A percentile compares a stretch with the other conserved stretches of the same genome.
Evolutionary conservation across 1,140 invertebrate genomes (phyloP).

Genomic region (Delia radicum): DNA sequence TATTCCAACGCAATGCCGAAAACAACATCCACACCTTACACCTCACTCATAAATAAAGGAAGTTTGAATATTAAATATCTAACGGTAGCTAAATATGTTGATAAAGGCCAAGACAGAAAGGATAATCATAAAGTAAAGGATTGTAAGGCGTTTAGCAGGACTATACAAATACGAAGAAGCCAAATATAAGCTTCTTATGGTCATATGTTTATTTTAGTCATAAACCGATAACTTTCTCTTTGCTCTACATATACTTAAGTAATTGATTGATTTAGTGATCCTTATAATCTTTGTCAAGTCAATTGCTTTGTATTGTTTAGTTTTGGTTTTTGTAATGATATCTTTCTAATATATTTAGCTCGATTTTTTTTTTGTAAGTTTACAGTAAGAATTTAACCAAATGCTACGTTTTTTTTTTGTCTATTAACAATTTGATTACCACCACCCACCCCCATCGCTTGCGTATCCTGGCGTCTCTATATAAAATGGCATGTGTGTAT

Average conservation of each 20-base stretch:
- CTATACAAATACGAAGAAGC: not conserved
- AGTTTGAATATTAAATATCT: not conserved
- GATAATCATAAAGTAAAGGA: not conserved
- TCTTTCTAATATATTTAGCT: not conserved
- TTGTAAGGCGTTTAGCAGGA: not conserved
- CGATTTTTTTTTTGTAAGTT: not conserved
- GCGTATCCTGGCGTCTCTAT: not conserved
- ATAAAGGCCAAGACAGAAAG: too few relatives aligned
- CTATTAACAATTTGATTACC: not conserved
- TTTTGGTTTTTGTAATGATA: not conserved
- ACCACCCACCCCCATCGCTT: not conserved
- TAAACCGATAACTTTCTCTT: not conserved
- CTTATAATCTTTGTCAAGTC: slow-evolving; percentile 6
- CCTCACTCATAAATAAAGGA: not conserved
- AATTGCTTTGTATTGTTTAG: not conserved
- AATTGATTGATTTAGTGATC: slow-evolving; percentile 18
- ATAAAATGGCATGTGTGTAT: slow-evolving; percentile 8
- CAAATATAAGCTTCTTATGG: not conserved
- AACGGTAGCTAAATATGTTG: slow-evolving; percentile 3
- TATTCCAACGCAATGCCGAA: not conserved
- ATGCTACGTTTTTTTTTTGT: not conserved
- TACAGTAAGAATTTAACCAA: not conserved
- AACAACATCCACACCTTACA: slow-evolving; percentile 4
- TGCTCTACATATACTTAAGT: not conserved
- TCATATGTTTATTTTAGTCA: not conserved